Evolutionary conservation across 2,888 invertebrate species (phyloP).

Genomic region (Tuberolachnus salignus): DNA sequence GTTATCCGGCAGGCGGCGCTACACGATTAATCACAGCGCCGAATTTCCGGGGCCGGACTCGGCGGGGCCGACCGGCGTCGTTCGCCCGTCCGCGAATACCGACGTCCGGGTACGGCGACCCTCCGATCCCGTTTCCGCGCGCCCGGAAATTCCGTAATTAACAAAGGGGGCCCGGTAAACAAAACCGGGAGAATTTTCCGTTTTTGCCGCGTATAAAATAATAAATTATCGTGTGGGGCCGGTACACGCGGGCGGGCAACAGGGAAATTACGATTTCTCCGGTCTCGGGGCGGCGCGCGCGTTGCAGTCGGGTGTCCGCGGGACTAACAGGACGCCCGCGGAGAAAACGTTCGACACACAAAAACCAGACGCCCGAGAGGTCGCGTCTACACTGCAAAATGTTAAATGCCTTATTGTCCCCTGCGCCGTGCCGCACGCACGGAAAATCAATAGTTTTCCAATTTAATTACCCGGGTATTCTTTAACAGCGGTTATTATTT

Average conservation of each 20-base stretch:
- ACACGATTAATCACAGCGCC: conserved; percentile 45
- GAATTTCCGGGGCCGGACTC: conserved; percentile 37
- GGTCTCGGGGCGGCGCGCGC: background rate
- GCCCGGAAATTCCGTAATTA: conserved; percentile 26
- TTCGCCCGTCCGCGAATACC: background rate
- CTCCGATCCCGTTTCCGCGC: background rate
- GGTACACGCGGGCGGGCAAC: no score
- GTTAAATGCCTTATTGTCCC: background rate
- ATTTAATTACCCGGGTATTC: background rate
- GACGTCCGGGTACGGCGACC: background rate
- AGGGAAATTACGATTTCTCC: background rate
- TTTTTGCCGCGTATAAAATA: no score
- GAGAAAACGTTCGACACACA: conserved; percentile 12
- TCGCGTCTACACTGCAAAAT: background rate
- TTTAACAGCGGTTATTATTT: background rate
- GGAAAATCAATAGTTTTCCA: conserved; percentile 24
- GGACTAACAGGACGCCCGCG: no score
- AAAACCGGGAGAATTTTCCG: no score
- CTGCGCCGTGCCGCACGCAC: no score
- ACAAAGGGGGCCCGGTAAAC: background rate
- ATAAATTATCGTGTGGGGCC: no score
- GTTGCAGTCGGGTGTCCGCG: no score
- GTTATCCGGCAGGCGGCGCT: conserved; percentile 7
- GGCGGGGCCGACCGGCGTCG: background rate
- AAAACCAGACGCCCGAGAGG: conserved; percentile 29